phyloP scores from a whole-genome alignment of 2,113 vertebrate species.

The Columba janthina region DNA sequence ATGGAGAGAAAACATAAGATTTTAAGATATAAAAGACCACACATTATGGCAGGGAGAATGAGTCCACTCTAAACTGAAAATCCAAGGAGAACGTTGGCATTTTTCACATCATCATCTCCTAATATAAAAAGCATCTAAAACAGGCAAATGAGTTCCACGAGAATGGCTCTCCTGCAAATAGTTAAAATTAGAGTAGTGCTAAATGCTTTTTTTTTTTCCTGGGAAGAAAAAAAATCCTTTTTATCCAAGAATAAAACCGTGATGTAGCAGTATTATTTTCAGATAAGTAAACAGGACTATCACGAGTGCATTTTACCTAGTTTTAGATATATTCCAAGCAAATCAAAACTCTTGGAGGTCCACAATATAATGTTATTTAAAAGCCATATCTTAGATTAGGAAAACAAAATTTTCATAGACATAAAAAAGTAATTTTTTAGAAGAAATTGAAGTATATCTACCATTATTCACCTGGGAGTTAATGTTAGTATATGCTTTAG shows the following conservation, averaged over 20 bases:
- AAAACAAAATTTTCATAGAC: neutral
- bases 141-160: neutral
- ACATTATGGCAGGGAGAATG: fast-evolving
- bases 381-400: neutral
- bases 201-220: neutral
- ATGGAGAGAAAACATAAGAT: neutral
- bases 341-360: neutral
- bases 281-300: neutral
- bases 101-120: neutral
- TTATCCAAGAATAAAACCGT: neutral
- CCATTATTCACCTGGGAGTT: neutral
- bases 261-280: neutral
- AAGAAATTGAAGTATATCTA: neutral
- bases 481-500: neutral
- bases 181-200: neutral
- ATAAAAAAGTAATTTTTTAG: neutral
- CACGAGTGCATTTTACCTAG: neutral
- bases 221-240: neutral
- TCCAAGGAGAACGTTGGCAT: neutral
- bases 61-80: neutral
- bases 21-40: neutral
- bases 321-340: neutral
- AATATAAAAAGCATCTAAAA: neutral
- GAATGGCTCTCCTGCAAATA: neutral
- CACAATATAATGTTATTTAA: neutral